Evolutionary conservation across 2,113 vertebrate species (phyloP).

Genomic region (Calyptommatus sinebrachiatus): DNA sequence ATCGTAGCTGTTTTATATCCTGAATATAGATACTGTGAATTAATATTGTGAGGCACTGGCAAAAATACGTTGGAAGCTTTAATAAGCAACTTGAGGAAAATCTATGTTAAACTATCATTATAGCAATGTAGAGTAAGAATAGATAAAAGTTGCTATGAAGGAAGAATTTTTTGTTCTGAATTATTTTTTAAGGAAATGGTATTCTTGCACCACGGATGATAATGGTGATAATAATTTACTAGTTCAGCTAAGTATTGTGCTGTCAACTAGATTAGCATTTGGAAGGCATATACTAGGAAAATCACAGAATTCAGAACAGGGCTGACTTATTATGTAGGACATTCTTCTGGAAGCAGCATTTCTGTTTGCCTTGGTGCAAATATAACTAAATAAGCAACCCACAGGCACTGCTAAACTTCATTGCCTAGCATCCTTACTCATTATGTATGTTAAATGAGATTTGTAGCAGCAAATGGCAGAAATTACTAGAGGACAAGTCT

Average conservation of each 20-base stretch:
- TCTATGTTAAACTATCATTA: constrained; percentile 27
- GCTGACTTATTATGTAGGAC: background rate
- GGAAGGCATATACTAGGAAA: background rate
- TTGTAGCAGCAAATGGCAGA: too few species aligned
- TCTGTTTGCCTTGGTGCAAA: background rate
- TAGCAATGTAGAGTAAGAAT: fast-evolving
- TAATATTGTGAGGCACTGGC: fast-evolving
- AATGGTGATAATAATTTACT: background rate
- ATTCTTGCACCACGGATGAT: background rate
- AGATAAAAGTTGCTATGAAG: background rate
- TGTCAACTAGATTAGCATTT: background rate
- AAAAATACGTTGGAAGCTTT: constrained; percentile 4
- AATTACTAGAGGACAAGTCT: too few species aligned
- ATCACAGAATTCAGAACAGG: background rate
- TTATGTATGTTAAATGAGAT: too few species aligned
- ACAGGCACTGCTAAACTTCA: too few species aligned
- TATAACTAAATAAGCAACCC: too few species aligned
- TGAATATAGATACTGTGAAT: background rate
- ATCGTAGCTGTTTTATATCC: constrained; percentile 4
- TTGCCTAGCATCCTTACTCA: too few species aligned
- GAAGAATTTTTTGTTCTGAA: fast-evolving
- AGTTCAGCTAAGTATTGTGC: background rate
- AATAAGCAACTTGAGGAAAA: background rate
- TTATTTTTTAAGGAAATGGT: background rate
- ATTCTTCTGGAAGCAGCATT: background rate